Evolutionary conservation across 1,140 invertebrate genomes (phyloP), one percentile per base, ranked within the genome.

Genomic region (Ceratitis capitata): DNA sequence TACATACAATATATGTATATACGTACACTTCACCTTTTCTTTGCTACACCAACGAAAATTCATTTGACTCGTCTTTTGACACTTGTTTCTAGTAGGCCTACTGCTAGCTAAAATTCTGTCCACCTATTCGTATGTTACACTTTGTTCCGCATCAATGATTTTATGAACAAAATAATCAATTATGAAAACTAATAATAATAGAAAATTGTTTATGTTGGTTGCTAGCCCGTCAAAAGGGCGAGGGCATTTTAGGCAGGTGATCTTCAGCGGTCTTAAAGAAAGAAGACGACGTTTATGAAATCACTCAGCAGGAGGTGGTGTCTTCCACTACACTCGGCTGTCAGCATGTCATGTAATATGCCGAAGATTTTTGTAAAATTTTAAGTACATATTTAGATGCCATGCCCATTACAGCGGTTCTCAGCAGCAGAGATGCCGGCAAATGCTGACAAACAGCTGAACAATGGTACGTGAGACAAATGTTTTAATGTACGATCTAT

Each of bases 71-170:
- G 19, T 19, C 69, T 45, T 45, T 45, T 47, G 69, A 78, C 69
- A 78, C 39, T 74, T 42, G 64, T 16, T 39, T n/a, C n/a, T 53
- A 53, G 69, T 10, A 6, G 69, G 39, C 14, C 39, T 3, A 6
- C 51, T 23, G 51, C 69, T 26, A 78, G 19, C 82, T 51, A 49
- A 53, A 83, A 83, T 53, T 29, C 82, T 83, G 82, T 35, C 10
- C 47, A 53, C 82, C 82, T 83, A 83, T 83, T 83, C 45, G 82
- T 19, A 51, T 83, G 82, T 83, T 83, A 83, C 82, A 83, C 45
- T 83, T 83, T 83, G 82, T 83, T 83, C 45, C 49, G 69, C 69
- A 7, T 78, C 69, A 78, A n/a, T n/a, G n/a, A n/a, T n/a, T n/a
- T n/a, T n/a, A n/a, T 78, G 42, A 45, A 23, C 10, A 64, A 29